Base-by-base conservation (phyloP, 2,797 vertebrate species). In the Malurus leucopterus region DNA sequence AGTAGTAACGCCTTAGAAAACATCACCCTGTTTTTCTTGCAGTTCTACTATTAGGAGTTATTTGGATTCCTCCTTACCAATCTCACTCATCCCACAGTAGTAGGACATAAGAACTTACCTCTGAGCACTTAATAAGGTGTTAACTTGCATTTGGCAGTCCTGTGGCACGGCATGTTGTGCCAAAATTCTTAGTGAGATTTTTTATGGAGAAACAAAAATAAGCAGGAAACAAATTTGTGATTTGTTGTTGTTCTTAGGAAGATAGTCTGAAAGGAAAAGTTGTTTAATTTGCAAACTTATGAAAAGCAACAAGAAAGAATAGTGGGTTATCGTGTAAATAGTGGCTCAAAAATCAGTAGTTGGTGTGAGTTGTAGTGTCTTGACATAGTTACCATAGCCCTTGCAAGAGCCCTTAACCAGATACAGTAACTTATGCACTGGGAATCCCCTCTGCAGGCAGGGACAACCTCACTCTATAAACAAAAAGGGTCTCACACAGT, bases 391-490 rank as follows among this genome's bases (percentile, higher is more conserved):
- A 84, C 43, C 50, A 51, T 27, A 80, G 53, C 19, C 11, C 54
- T 68, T 22, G 70, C 24, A 68, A 24, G 4, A 71, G 61, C 29
- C 36, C 65, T 80, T 16, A 51, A 58, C 15, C 17, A 13, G 26
- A 78, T 41, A 18, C 73, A 72, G 69, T 80, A 80, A 89, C 15
- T 64, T 50, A 14, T 1, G 11, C 8, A 38, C 36, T 75, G 73
- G 76, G 86, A 94, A 91, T 90, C 82, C 86, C 86, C 82, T 29
- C 1, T 51, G 55, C 62, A 67, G 57, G 30, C 46, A 59, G 1
- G 3, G 36, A 74, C 55, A 89, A 55, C 6, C 17, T 11, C 3
- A 67, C 71, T 54, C 49, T 69, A 18, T 69, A 18, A 80, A 85
- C 58, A 71, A 72, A 58, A 85, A 78, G 84, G 73, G 67, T 59